Conservation (phyloP, 2,113 vertebrate genomes). For the Orycteropus afer region DNA sequence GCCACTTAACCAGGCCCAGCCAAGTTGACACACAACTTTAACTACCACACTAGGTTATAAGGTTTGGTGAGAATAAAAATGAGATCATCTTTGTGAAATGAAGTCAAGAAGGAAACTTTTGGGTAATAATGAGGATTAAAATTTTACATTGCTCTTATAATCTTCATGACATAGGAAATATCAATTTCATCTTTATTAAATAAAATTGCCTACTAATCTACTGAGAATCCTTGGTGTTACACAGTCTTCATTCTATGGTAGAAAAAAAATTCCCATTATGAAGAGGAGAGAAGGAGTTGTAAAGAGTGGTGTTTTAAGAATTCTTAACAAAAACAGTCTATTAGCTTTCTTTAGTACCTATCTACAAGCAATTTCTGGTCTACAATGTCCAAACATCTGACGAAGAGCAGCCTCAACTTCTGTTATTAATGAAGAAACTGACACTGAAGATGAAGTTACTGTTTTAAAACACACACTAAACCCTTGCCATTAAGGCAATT, state of each 20-base stretch:
- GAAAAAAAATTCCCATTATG: neutral
- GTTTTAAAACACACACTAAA: neutral
- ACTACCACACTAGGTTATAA: neutral
- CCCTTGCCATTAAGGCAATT: too few relatives aligned
- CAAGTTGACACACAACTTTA: too few relatives aligned
- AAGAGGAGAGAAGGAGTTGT: neutral
- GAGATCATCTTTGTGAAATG: neutral
- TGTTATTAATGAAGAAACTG: neutral
- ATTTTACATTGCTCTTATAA: neutral
- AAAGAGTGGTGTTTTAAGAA: neutral
- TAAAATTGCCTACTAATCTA: neutral
- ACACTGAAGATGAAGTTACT: neutral
- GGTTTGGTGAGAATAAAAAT: neutral
- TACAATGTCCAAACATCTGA: neutral
- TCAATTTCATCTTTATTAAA: neutral
- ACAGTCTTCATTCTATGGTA: neutral
- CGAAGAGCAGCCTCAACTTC: neutral
- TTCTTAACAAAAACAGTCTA: slow-evolving; percentile 15
- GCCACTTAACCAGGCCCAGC: too few relatives aligned
- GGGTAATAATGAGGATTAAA: neutral
- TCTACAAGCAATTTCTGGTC: neutral
- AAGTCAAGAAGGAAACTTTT: neutral
- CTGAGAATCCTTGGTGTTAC: neutral
- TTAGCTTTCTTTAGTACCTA: neutral
- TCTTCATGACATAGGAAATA: neutral